phyloP scores from a whole-genome alignment of 1,140 invertebrate genomes.

The Drusus annulatus region DNA sequence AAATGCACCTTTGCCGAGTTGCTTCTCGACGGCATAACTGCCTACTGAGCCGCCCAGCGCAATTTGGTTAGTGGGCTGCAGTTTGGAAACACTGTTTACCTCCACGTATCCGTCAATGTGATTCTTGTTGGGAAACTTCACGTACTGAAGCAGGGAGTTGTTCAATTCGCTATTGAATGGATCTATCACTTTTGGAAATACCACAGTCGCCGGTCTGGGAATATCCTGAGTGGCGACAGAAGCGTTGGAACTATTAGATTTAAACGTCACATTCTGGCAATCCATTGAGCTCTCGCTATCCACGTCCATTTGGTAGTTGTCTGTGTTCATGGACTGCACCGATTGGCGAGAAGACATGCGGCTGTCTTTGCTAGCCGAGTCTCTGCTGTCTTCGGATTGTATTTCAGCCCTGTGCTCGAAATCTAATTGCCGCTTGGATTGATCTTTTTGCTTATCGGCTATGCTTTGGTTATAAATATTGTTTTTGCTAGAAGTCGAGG shows the following conservation, averaged over 20 bases:
- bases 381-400: constrained; percentile 69
- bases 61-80: constrained; percentile 64
- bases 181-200: constrained; percentile 70
- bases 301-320: constrained; percentile 69
- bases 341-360: constrained; percentile 69
- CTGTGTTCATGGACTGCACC: constrained; percentile 35
- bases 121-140: constrained; percentile 73
- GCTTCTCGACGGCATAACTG: constrained; percentile 78
- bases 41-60: constrained; percentile 68
- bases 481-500: constrained; percentile 65
- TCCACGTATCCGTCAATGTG: constrained; percentile 68
- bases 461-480: constrained; percentile 62
- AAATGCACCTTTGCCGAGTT: constrained; percentile 83
- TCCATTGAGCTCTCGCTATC: constrained; percentile 72
- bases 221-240: constrained; percentile 69
- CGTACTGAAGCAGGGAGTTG: constrained; percentile 70
- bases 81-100: constrained; percentile 65
- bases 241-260: constrained; percentile 69
- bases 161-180: constrained; percentile 73
- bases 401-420: constrained; percentile 68
- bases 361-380: constrained; percentile 70
- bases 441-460: constrained; percentile 68
- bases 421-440: constrained; percentile 69
- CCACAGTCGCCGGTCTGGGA: constrained; percentile 67
- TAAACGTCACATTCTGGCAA: constrained; percentile 65